Evolutionary conservation across 92 coral and sea anemone species (phyloP), one percentile per base, ranked within the genome.

Genomic region (Actinernus sp.): DNA sequence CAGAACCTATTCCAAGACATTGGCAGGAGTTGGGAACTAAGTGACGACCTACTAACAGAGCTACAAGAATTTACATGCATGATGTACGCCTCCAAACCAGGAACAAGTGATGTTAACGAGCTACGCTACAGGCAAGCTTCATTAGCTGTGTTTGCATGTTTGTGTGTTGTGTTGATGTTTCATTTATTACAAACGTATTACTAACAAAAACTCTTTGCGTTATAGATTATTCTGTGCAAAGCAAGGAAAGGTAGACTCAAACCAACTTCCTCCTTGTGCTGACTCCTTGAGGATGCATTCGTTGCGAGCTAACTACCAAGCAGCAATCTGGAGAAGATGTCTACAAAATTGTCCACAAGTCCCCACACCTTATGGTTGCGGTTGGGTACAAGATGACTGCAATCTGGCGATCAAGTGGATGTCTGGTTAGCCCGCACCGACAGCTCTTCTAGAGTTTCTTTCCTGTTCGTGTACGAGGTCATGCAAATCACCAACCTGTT

Each of bases 231-330:
- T 73, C 61, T 63, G 80, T 34, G 73, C 74, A 14, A 62, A 68
- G 33, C 56, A 81, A 63, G 87, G 87, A 7, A 47, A 72, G 37
- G 54, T 73, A 10, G 81, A 81, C 62, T 65, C 82, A 30, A 49
- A 65, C n/a, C 76, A 81, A 26, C 67, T 81, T 39, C 80, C 79
- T 16, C 86, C 86, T 11, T 79, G 67, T 56, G 82, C 72, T 12
- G 88, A 82, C 31, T 26, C 38, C 36, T 68, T 81, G 17, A 49
- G 55, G 50, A 57, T 31, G 39, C 76, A 81, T 41, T 60, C 46
- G 3, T 32, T 14, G 34, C 26, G 79, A 10, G 81, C 65, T 26
- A 84, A 77, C 33, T 84, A 70, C 68, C 90, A 84, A 41, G 76
- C 65, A 34, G 76, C 81, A 4, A 44, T 48, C 29, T 63, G 77